phyloP scores from a whole-genome alignment of 2,113 vertebrate species.

The Raphicerus campestris region DNA sequence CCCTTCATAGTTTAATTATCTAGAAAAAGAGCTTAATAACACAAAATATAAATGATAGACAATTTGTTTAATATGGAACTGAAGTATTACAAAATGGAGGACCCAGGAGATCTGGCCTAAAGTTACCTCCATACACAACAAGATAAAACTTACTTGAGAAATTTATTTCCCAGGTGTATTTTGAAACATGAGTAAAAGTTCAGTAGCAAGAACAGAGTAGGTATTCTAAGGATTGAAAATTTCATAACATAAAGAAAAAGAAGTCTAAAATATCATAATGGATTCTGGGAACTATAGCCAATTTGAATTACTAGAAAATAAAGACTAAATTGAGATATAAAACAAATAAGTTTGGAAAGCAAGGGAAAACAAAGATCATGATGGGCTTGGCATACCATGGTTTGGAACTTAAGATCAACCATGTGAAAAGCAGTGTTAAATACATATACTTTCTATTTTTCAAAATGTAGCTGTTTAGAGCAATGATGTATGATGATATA shows the following conservation, averaged over 20 bases:
- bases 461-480: background rate
- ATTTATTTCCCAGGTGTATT: background rate
- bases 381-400: background rate
- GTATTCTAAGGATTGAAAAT: background rate
- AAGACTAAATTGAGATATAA: background rate
- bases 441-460: background rate
- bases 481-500: background rate
- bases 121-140: background rate
- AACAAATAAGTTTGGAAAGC: background rate
- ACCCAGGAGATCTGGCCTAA: background rate
- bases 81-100: background rate
- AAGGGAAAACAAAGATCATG: background rate
- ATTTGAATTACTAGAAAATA: background rate
- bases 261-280: background rate
- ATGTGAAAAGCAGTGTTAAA: background rate
- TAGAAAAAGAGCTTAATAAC: background rate
- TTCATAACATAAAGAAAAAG: background rate
- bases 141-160: background rate
- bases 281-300: background rate
- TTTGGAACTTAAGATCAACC: background rate
- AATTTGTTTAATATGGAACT: background rate
- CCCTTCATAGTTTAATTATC: background rate
- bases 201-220: background rate
- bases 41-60: background rate
- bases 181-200: background rate